A percentile compares a stretch with the other conserved stretches of the same genome.
phyloP scores from a whole-genome alignment of 53 echinoderm and acorn worm species.

The Hippasteria phrygiana region DNA sequence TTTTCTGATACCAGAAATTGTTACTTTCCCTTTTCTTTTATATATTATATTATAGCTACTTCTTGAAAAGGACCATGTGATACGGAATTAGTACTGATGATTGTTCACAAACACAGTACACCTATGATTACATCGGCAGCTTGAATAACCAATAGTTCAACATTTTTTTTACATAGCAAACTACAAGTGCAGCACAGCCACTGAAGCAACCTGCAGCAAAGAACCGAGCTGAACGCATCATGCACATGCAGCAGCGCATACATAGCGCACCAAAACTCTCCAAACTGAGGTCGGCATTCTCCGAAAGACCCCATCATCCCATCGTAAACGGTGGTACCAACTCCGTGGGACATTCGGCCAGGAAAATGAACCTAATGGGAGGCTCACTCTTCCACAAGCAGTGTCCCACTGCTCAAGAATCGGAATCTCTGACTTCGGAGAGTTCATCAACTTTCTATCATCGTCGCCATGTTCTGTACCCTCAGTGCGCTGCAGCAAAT shows the following conservation, averaged over 20 bases:
- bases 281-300: slow-evolving; percentile 14
- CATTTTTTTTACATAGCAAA: neutral
- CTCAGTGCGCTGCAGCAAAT: too few relatives aligned
- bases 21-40: too few relatives aligned
- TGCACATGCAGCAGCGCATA: slow-evolving; percentile 28
- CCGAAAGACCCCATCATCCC: slow-evolving; percentile 32
- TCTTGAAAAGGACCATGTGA: too few relatives aligned
- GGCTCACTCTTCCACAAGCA: neutral
- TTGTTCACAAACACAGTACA: too few relatives aligned
- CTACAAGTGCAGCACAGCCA: neutral
- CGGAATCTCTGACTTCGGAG: neutral
- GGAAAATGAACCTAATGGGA: slow-evolving; percentile 14
- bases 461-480: too few relatives aligned
- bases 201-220: neutral
- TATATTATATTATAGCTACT: too few relatives aligned
- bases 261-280: slow-evolving; percentile 8
- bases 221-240: slow-evolving; percentile 28
- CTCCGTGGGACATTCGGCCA: slow-evolving; percentile 31
- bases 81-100: too few relatives aligned
- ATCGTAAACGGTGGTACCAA: neutral
- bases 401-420: neutral
- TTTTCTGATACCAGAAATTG: too few relatives aligned
- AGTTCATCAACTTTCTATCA: too few relatives aligned
- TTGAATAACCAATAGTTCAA: too few relatives aligned
- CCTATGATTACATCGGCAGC: too few relatives aligned